phyloP scores from a whole-genome alignment of 2,888 invertebrate genomes.

The Lacanobia oleracea region DNA sequence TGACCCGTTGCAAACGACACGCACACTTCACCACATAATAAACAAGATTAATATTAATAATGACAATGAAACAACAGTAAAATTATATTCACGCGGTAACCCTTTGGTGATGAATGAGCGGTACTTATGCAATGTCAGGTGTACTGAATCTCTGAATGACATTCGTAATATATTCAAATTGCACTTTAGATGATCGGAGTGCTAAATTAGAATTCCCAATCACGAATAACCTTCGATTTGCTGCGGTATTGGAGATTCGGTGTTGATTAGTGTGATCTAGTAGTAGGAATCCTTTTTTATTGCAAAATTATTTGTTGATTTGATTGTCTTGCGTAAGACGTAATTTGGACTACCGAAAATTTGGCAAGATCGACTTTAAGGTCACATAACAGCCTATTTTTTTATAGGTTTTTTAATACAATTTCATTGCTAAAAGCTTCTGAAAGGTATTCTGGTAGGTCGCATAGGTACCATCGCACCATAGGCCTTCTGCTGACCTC shows the following conservation, averaged over 20 bases:
- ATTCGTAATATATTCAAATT: constrained; percentile 55
- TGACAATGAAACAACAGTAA: constrained; percentile 53
- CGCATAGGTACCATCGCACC: neutral
- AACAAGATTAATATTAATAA: constrained; percentile 51
- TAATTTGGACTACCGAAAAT: constrained; percentile 12
- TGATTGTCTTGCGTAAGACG: constrained; percentile 38
- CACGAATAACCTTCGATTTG: constrained; percentile 60
- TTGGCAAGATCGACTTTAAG: neutral
- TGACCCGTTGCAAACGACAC: constrained; percentile 16
- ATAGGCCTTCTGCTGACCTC: constrained; percentile 38
- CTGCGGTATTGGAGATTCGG: constrained; percentile 46
- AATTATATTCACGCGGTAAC: constrained; percentile 52
- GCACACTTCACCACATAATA: constrained; percentile 23
- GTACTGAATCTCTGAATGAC: constrained; percentile 51
- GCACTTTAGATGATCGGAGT: constrained; percentile 23
- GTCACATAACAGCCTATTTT: neutral
- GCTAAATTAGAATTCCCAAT: constrained; percentile 50
- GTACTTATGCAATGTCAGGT: constrained; percentile 45
- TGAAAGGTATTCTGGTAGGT: constrained; percentile 1
- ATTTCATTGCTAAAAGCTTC: constrained; percentile 8
- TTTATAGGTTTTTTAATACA: neutral
- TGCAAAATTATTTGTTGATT: constrained; percentile 38
- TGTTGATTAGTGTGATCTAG: constrained; percentile 44
- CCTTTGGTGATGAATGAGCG: constrained; percentile 51
- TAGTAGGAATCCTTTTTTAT: constrained; percentile 51